A percentile compares a stretch with the other conserved stretches of the same genome.
Evolutionary conservation across 2,888 invertebrate genomes (phyloP).

Genomic region (Noctuana brunneofusca): DNA sequence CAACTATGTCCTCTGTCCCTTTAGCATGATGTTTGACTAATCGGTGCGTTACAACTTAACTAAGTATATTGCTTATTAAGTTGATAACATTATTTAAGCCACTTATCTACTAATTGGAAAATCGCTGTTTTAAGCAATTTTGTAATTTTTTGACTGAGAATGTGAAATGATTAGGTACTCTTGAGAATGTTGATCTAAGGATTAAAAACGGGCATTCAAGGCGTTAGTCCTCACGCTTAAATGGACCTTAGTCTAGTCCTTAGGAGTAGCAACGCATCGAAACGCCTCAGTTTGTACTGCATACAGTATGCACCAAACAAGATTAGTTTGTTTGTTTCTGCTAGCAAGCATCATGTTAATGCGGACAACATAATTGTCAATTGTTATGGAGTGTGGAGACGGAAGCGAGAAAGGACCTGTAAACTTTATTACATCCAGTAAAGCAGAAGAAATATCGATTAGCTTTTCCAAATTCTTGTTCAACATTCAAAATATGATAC

Average conservation of each 20-base stretch:
- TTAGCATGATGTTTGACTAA: slow-evolving; percentile 13
- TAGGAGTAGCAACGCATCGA: too few relatives aligned
- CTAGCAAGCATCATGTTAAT: slow-evolving; percentile 1
- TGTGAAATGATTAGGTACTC: too few relatives aligned
- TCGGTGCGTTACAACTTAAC: not conserved
- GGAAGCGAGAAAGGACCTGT: slow-evolving; percentile 13
- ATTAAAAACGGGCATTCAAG: too few relatives aligned
- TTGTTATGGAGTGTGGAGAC: slow-evolving; percentile 15
- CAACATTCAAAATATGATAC: not conserved
- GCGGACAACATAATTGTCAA: not conserved
- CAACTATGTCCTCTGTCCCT: slow-evolving; percentile 24
- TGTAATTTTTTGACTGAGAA: too few relatives aligned
- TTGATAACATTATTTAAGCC: too few relatives aligned
- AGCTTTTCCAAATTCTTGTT: not conserved
- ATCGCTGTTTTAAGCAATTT: too few relatives aligned
- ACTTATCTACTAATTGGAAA: too few relatives aligned
- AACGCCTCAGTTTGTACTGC: too few relatives aligned
- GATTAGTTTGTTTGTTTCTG: not conserved
- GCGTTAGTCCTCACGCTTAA: too few relatives aligned
- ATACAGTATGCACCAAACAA: too few relatives aligned
- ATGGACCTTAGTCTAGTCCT: too few relatives aligned
- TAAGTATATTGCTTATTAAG: not conserved
- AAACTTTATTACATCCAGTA: slow-evolving; percentile 2
- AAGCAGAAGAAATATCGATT: slow-evolving; percentile 10
- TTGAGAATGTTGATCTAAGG: too few relatives aligned